Base-by-base conservation (phyloP, 2,888 invertebrate species). In the Acrobeloides nanus region DNA sequence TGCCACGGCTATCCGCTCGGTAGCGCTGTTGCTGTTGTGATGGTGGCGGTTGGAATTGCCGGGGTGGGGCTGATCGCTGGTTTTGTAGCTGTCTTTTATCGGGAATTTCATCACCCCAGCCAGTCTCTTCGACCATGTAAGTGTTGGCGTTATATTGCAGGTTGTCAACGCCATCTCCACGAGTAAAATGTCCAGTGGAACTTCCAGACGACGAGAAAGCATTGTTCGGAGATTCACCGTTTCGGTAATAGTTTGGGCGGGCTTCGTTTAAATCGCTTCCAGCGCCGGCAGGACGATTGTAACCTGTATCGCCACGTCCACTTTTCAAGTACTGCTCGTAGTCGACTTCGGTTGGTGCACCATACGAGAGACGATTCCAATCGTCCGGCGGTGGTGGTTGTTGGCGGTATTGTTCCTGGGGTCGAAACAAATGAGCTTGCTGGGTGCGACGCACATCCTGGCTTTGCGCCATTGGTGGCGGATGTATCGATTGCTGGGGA, bases 1-100 rank as follows among this genome's bases (percentile, higher is more conserved):
- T 48, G 32, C 20, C 49, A 15, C 48, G 48, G 32, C 37, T 51
- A 21, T 48, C 49, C 7, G 7, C 18, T 25, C 48, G 50, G n/a
- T 35, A 49, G 12, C 47, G 26, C n/a, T 18, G 17, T 29, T 20
- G 33, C 15, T 33, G 47, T 24, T 20, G 15, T 18, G 7, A 7
- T 7, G 35, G n/a, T 18, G 7, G 10, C n/a, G 35, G n/a, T 18
- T 10, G 35, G n/a, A 35, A 7, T n/a, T n/a, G n/a, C n/a, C n/a
- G n/a, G n/a, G n/a, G n/a, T n/a, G n/a, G 35, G 12, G 21, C 12
- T 24, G 35, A 4, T n/a, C 21, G 35, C 35, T 35, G 35, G 35
- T n/a, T 15, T n/a, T 10, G 35, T 10, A 20, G 35, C 12, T 10
- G 35, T n/a, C 35, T 21, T 23, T 24, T 21, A 12, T 35, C 12